phyloP scores from a whole-genome alignment of 2,888 invertebrate species.

The Diloba caeruleocephala region DNA sequence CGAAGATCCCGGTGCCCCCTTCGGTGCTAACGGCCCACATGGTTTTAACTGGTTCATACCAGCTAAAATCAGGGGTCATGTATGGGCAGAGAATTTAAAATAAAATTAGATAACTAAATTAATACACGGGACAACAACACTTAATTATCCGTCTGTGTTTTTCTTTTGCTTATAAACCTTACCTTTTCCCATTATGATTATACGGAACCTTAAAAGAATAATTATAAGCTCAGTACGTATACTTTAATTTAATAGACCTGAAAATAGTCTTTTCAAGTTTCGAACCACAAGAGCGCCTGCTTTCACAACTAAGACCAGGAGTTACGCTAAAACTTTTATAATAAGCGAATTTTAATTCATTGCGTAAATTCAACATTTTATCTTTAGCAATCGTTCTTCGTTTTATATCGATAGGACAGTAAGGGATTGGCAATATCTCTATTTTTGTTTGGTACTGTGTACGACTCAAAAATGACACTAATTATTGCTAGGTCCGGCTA shows the following conservation, averaged over 20 bases:
- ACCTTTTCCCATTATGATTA: too few species aligned
- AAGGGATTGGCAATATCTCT: slow-evolving; percentile 13
- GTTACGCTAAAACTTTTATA: slow-evolving; percentile 32
- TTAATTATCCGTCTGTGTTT: too few species aligned
- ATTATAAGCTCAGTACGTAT: neutral
- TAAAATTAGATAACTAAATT: too few species aligned
- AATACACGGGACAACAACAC: too few species aligned
- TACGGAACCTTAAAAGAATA: too few species aligned
- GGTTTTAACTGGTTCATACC: too few species aligned
- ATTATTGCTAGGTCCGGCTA: too few species aligned
- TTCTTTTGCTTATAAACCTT: too few species aligned
- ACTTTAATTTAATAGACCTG: slow-evolving; percentile 10
- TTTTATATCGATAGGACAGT: slow-evolving; percentile 9
- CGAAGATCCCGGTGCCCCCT: too few species aligned
- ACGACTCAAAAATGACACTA: neutral
- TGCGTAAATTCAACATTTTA: slow-evolving; percentile 20
- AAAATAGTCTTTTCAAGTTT: slow-evolving; percentile 15
- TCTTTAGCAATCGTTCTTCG: slow-evolving; percentile 1
- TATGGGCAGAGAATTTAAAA: too few species aligned
- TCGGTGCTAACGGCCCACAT: too few species aligned
- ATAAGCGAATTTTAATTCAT: slow-evolving; percentile 49
- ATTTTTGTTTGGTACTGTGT: neutral
- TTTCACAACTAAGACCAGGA: neutral
- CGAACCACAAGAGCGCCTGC: neutral
- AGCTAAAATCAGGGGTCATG: too few species aligned